Evolutionary conservation across 2,113 vertebrate species (phyloP), one percentile per base, ranked within the genome.

Genomic region (Syngnathoides biaculeatus): DNA sequence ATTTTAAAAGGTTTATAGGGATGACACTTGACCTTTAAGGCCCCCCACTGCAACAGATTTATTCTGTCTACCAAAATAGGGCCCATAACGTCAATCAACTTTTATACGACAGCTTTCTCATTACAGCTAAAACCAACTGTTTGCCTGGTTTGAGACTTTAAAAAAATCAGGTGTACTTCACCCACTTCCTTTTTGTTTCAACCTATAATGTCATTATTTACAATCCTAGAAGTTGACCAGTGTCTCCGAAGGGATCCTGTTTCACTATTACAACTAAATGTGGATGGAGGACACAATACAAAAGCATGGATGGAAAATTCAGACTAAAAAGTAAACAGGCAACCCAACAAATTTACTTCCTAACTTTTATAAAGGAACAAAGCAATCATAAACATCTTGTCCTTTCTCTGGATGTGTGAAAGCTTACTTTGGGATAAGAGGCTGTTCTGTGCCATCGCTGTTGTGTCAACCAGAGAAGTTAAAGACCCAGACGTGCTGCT

Each of bases 381-480:
- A 5, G 3, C 5, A 57, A 57, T 24, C 6, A 15, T n/a, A 13
- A 55, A 55, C 4, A 55, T 35, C 15, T 15, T 30, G 26, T 30
- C 13, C 55, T 35, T 35, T 6, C 15, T 30, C 10, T 11, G 8
- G 10, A 27, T 65, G 4, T 52, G 65, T 3, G 4, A 61, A 12
- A 8, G 17, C 56, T 72, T 59, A 96, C 96, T 92, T 87, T 83
- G 93, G 83, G 90, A 89, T 69, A 86, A 38, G 30, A 84, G 4
- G 7, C 79, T 58, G 74, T 77, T 87, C 3, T 96, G 94, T 0
- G 66, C 27, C 30, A 83, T 87, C 12, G 89, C 90, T 14, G 96
- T 98, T 12, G 96, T 98, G 80, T 96, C 96, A 4, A 97, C 97
- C 53, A 88, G 57, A 9, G 96, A 98, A 7, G 91, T 78, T 1